Percentiles rank a stretch among this genome's conserved stretches.
These are phyloP conservation scores for Artemia sinica DNA, from an alignment of 2,888 invertebrate species.

Conservation along the genomic window DNA sequence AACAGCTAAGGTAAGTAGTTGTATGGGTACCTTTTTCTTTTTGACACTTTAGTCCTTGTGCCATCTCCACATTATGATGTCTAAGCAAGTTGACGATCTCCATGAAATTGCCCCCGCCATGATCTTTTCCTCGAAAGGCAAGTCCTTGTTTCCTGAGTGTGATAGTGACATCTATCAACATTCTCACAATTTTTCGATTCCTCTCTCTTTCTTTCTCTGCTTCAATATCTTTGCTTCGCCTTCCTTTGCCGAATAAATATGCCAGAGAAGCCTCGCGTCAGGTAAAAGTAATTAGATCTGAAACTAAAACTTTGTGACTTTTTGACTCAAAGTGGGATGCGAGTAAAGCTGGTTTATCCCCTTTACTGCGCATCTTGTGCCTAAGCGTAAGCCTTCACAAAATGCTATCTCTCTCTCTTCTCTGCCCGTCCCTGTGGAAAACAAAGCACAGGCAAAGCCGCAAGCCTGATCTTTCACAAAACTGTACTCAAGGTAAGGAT, in stretches of 20 bases:
- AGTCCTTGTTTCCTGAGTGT: not conserved
- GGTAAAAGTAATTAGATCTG: not conserved
- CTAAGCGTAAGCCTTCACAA: not conserved
- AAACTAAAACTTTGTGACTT: not conserved
- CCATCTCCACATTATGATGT: not conserved
- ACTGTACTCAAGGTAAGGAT: not conserved
- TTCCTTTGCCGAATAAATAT: not conserved
- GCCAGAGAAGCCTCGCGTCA: not conserved
- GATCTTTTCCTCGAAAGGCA: not conserved
- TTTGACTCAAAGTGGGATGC: not conserved
- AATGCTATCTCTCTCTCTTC: not conserved
- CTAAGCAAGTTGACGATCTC: not conserved
- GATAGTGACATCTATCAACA: not conserved
- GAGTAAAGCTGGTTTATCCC: not conserved
- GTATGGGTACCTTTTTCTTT: too few relatives aligned
- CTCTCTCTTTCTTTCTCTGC: constrained; percentile 3
- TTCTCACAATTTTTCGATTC: not conserved
- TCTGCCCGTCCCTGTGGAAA: not conserved
- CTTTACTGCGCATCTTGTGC: not conserved
- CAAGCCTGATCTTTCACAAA: not conserved
- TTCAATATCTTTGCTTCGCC: not conserved
- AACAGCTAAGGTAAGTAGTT: not conserved
- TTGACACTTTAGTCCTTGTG: not conserved
- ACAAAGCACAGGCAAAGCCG: not conserved
- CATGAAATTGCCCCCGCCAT: not conserved